Conservation (phyloP, 2,797 vertebrate genomes). For the Bothrops alternatus region DNA sequence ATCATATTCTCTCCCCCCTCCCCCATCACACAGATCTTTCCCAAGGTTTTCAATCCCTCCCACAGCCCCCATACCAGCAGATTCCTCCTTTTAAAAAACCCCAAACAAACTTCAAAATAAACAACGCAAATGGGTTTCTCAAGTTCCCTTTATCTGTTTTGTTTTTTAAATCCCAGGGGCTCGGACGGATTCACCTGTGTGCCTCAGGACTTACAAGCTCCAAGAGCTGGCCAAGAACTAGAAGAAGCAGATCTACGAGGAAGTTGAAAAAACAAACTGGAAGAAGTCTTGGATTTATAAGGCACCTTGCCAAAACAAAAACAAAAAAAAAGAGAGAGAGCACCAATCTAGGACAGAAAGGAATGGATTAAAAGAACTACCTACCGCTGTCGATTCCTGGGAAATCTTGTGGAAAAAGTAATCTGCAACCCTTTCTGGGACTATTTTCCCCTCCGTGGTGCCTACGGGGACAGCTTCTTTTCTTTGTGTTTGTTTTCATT, state of each 20-base stretch:
- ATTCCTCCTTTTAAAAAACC: neutral
- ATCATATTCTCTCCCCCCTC: neutral
- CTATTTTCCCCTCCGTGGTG: neutral
- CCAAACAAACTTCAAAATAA: neutral
- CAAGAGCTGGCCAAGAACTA: neutral
- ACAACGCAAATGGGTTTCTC: neutral
- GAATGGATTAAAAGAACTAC: no score
- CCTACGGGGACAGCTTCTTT: neutral
- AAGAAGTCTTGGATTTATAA: neutral
- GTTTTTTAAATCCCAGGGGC: neutral
- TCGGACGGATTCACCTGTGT: neutral
- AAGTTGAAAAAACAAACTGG: neutral
- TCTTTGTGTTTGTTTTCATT: neutral
- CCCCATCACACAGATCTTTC: neutral
- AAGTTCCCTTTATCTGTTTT: neutral
- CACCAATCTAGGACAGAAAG: no score
- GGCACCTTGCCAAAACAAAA: neutral
- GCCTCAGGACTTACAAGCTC: neutral
- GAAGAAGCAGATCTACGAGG: neutral
- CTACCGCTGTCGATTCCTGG: accelerated
- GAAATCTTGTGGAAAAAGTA: neutral
- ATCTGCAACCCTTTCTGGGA: neutral
- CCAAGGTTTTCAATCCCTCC: neutral
- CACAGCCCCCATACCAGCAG: neutral
- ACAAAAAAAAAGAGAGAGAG: neutral